Conservation (phyloP, 2,888 invertebrate species). For the Spodoptera littoralis region DNA sequence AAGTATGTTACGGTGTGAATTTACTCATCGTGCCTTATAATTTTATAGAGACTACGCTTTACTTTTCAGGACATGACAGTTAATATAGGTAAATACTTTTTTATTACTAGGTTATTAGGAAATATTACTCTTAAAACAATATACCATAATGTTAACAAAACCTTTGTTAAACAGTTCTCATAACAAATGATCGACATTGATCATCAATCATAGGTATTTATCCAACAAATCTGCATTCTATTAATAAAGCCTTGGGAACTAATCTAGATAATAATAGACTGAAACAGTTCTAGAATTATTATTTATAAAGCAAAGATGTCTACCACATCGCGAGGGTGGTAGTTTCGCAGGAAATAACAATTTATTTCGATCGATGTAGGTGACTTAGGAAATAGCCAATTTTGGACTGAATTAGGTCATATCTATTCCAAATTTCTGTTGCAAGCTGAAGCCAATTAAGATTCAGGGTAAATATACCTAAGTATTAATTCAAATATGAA, state of each 20-base stretch:
- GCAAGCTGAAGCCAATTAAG: no score
- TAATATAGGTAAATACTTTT: no score
- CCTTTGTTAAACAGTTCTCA: conserved; percentile 4
- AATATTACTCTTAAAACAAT: no score
- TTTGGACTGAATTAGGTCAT: no score
- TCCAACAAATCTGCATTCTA: conserved; percentile 35
- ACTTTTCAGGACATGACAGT: no score
- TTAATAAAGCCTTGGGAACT: conserved; percentile 48
- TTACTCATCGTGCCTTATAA: no score
- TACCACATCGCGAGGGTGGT: background rate
- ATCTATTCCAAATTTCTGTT: no score
- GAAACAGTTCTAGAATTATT: conserved; percentile 14
- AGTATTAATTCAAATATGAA: no score
- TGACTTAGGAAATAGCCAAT: background rate
- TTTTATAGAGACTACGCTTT: no score
- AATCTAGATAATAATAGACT: conserved; percentile 22
- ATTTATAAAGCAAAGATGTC: background rate
- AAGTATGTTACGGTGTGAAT: no score
- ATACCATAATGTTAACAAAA: background rate
- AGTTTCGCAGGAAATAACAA: conserved; percentile 9
- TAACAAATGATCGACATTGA: conserved; percentile 40
- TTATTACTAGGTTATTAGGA: no score
- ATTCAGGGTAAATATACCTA: no score
- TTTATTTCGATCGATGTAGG: conserved; percentile 18
- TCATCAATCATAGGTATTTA: conserved; percentile 51